Percentiles rank a stretch among this genome's conserved stretches.
These are phyloP conservation scores for Hemibagrus guttatus DNA, from an alignment of 2,797 vertebrate genomes.

Conservation along the genomic window DNA sequence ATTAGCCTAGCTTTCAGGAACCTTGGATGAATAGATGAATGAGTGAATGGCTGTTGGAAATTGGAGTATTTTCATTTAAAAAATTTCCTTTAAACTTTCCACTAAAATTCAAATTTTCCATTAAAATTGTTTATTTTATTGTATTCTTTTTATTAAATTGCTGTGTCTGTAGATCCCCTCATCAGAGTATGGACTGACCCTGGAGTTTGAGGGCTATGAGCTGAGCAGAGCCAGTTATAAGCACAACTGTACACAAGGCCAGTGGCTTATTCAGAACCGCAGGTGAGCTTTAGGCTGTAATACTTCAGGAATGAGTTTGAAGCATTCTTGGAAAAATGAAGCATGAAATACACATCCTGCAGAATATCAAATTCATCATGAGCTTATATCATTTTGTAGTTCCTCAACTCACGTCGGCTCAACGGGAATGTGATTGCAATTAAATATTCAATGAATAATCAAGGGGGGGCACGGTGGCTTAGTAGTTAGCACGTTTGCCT, in stretches of 20 bases:
- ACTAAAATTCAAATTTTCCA: too few relatives aligned
- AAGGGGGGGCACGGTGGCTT: too few relatives aligned
- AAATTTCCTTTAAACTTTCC: too few relatives aligned
- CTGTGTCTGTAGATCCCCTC: conserved; percentile 77
- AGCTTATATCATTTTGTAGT: background rate
- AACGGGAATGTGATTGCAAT: too few relatives aligned
- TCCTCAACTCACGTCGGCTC: background rate
- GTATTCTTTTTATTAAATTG: background rate
- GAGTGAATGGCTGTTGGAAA: background rate
- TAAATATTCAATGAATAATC: too few relatives aligned
- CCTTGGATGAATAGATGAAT: background rate
- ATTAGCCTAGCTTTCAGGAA: background rate
- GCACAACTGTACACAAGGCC: conserved; percentile 86
- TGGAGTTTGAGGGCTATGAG: conserved; percentile 88
- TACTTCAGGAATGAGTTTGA: background rate
- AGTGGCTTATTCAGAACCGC: conserved; percentile 88
- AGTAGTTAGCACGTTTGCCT: too few relatives aligned
- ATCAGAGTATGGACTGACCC: conserved; percentile 78
- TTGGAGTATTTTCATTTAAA: background rate
- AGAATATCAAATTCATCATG: background rate
- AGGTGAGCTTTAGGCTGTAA: conserved; percentile 69
- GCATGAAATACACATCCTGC: background rate
- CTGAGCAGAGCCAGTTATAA: conserved; percentile 79
- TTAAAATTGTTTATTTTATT: background rate
- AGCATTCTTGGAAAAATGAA: background rate